Evolutionary conservation across 2,797 vertebrate genomes (phyloP).

Genomic region (Xenopus petersii): DNA sequence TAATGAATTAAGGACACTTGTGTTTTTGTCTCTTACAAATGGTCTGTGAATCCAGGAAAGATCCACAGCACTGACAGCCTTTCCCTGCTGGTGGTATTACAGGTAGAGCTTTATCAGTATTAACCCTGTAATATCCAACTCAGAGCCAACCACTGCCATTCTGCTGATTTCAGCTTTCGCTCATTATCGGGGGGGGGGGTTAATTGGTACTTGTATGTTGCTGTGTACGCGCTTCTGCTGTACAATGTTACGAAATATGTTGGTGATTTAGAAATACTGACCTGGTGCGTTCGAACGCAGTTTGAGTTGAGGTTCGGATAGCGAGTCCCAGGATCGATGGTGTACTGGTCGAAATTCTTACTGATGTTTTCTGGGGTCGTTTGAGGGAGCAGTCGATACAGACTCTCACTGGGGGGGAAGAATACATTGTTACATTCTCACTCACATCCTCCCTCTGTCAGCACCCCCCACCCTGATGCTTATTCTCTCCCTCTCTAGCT

Average conservation of each 20-base stretch:
- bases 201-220: no score
- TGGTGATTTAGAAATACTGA: constrained; percentile 50
- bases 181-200: no score
- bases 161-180: no score
- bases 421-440: background rate
- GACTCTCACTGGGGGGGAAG: constrained; percentile 80
- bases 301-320: constrained; percentile 92
- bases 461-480: no score
- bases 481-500: no score
- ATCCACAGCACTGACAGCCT: background rate
- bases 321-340: constrained; percentile 86
- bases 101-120: no score
- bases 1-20: background rate
- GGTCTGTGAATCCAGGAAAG: background rate
- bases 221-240: no score
- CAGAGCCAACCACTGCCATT: no score
- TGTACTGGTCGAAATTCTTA: constrained; percentile 97
- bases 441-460: no score
- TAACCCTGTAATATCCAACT: no score
- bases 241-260: background rate
- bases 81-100: background rate
- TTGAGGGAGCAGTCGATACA: constrained; percentile 92
- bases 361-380: constrained; percentile 93
- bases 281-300: constrained; percentile 88
- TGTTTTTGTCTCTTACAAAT: background rate